Percentiles rank a stretch among this genome's conserved stretches.
Conservation (phyloP, 2,113 vertebrate genomes). For the Tenrec ecaudatus region DNA sequence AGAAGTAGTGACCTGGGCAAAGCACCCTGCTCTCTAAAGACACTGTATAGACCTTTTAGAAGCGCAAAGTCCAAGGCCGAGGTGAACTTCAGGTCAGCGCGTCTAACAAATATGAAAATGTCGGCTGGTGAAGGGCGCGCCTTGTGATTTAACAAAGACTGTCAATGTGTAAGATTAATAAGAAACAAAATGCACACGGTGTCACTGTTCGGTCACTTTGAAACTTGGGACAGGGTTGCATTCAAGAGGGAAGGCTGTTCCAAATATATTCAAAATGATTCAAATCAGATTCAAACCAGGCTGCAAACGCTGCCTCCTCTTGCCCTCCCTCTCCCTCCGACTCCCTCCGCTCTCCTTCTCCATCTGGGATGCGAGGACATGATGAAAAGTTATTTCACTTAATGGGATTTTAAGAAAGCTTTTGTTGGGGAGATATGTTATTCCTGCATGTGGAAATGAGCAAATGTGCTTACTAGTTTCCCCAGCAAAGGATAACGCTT, state of each 20-base stretch:
- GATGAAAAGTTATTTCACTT: constrained; percentile 83
- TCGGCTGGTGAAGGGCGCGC: constrained; percentile 96
- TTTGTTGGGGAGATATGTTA: constrained; percentile 74
- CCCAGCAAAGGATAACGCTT: constrained; percentile 76
- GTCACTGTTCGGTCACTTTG: constrained; percentile 98
- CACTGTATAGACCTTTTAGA: constrained; percentile 91
- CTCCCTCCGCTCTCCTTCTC: constrained; percentile 55
- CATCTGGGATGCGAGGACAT: constrained; percentile 75
- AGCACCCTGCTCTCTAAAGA: constrained; percentile 89
- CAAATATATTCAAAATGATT: constrained; percentile 91
- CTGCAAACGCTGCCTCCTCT: constrained; percentile 73
- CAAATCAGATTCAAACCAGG: constrained; percentile 87
- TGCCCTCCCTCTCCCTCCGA: constrained; percentile 70
- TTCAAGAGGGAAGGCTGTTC: constrained; percentile 87
- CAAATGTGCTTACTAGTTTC: constrained; percentile 77
- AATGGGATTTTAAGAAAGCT: constrained; percentile 79
- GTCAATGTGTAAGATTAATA: constrained; percentile 99
- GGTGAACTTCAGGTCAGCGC: constrained; percentile 99
- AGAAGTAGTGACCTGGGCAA: constrained; percentile 91
- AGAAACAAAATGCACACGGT: constrained; percentile 98
- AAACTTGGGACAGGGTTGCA: constrained; percentile 91
- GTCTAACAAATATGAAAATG: constrained; percentile 99
- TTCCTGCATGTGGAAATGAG: constrained; percentile 70
- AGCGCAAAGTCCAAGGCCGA: constrained; percentile 99
- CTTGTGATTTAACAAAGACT: constrained; percentile 99